A percentile compares a stretch with the other conserved stretches of the same genome.
Conservation (phyloP, 1,140 invertebrate genomes). For the Diabrotica virgifera region DNA sequence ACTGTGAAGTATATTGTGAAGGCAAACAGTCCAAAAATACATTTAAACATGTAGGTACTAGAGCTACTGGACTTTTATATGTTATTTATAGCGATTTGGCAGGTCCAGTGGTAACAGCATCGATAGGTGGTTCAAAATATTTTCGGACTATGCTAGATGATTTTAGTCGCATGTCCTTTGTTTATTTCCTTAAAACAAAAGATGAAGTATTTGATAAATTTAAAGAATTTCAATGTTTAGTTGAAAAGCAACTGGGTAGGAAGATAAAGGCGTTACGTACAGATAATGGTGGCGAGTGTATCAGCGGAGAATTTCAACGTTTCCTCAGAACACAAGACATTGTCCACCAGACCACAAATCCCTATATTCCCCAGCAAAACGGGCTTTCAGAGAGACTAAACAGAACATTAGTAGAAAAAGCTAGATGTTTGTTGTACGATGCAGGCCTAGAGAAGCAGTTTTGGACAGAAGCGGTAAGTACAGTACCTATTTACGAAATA, state of each 20-base stretch:
- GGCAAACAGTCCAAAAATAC: slow-evolving; percentile 39
- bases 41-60: slow-evolving; percentile 28
- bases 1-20: slow-evolving; percentile 40
- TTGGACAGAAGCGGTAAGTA: slow-evolving; percentile 49
- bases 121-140: slow-evolving; percentile 44
- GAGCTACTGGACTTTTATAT: slow-evolving; percentile 33
- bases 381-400: slow-evolving; percentile 48
- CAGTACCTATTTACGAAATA: slow-evolving; percentile 27
- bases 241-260: slow-evolving; percentile 37
- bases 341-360: slow-evolving; percentile 28
- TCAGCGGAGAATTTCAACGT: slow-evolving; percentile 29
- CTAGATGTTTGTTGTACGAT: slow-evolving; percentile 45
- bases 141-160: slow-evolving; percentile 47
- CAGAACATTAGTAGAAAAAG: slow-evolving; percentile 45
- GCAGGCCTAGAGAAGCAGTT: slow-evolving; percentile 37
- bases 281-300: slow-evolving; percentile 37
- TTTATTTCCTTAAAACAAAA: slow-evolving; percentile 45
- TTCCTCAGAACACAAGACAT: slow-evolving; percentile 36
- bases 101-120: slow-evolving; percentile 38
- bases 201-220: slow-evolving; percentile 34
- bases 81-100: slow-evolving; percentile 40
- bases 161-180: slow-evolving; percentile 41
- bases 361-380: slow-evolving; percentile 49
- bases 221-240: slow-evolving; percentile 36
- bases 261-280: slow-evolving; percentile 40